phyloP scores from a whole-genome alignment of 2,888 invertebrate species.

The Thera britannica region DNA sequence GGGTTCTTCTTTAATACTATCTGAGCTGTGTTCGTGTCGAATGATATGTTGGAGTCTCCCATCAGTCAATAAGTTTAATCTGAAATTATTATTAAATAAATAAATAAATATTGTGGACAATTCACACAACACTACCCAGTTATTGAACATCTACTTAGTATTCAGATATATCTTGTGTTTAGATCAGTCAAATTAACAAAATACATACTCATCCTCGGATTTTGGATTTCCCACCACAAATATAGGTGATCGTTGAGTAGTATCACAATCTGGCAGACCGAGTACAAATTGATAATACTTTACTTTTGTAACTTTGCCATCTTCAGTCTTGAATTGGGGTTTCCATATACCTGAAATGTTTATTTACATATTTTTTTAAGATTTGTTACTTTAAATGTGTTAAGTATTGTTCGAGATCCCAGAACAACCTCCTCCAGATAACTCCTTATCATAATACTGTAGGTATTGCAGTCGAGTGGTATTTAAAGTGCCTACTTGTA shows the following conservation, averaged over 20 bases:
- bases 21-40: conserved; percentile 80
- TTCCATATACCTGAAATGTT: conserved; percentile 76
- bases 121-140: too few relatives aligned
- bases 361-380: neutral
- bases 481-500: conserved; percentile 10
- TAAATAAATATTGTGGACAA: too few relatives aligned
- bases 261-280: conserved; percentile 89
- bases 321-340: conserved; percentile 87
- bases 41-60: conserved; percentile 91
- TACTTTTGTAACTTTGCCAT: conserved; percentile 83
- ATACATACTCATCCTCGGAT: conserved; percentile 84
- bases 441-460: too few relatives aligned
- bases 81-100: too few relatives aligned
- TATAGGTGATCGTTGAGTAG: conserved; percentile 88
- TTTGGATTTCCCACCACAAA: conserved; percentile 81
- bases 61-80: conserved; percentile 87
- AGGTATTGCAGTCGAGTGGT: neutral
- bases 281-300: conserved; percentile 84
- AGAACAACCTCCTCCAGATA: too few relatives aligned
- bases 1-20: conserved; percentile 70
- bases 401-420: too few relatives aligned
- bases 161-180: neutral
- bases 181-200: neutral
- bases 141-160: neutral
- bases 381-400: neutral